Evolutionary conservation across 2,888 invertebrate species (phyloP).

Genomic region (Alentia gelatinosa): DNA sequence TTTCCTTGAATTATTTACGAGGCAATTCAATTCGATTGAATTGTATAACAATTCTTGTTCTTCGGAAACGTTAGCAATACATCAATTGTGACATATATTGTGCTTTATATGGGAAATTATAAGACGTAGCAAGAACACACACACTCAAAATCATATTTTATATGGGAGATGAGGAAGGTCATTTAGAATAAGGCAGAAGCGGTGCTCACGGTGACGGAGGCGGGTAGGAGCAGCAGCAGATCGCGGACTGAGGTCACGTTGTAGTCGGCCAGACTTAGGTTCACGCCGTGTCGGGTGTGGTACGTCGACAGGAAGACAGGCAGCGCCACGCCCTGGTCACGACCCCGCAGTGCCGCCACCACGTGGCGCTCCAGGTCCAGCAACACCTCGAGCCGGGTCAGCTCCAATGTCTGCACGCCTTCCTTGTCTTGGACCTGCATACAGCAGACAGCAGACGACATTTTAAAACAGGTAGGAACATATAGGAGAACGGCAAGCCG

Average conservation of each 20-base stretch:
- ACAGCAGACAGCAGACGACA: not conserved
- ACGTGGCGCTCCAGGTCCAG: not conserved
- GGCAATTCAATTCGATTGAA: too few relatives aligned
- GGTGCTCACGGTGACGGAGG: not conserved
- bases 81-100: too few relatives aligned
- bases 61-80: too few relatives aligned
- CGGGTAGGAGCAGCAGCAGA: not conserved
- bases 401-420: not conserved
- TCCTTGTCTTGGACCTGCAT: conserved; percentile 24
- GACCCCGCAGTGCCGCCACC: not conserved
- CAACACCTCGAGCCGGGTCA: conserved; percentile 15
- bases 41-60: too few relatives aligned
- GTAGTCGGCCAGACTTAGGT: conserved; percentile 19
- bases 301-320: not conserved
- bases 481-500: too few relatives aligned
- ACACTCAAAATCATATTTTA: too few relatives aligned
- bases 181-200: not conserved
- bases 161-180: too few relatives aligned
- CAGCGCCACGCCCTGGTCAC: conserved; percentile 30
- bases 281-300: not conserved
- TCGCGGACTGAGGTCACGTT: conserved; percentile 19
- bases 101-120: too few relatives aligned
- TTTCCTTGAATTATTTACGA: too few relatives aligned
- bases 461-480: not conserved
- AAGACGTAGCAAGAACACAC: too few relatives aligned